Conservation (phyloP, 2,113 vertebrate species). For the Lethenteron camtschaticum region DNA sequence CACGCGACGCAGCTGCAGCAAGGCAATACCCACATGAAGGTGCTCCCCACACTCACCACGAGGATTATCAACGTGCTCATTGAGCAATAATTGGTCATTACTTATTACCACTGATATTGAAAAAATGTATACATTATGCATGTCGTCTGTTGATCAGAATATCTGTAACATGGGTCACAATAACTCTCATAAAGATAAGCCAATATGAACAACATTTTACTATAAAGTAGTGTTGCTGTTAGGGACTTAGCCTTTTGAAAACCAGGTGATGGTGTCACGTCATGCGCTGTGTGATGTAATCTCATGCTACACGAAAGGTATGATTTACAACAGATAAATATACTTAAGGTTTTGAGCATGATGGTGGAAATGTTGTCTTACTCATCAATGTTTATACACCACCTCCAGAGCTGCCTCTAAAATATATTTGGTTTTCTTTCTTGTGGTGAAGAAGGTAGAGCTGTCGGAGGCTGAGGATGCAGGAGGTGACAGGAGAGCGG, state of each 20-base stretch:
- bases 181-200: no score
- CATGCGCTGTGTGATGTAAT: no score
- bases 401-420: not conserved
- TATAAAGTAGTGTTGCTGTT: no score
- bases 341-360: no score
- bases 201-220: no score
- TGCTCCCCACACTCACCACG: constrained; percentile 11
- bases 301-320: no score
- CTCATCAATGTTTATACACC: not conserved
- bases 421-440: constrained; percentile 9
- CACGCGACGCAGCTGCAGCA: constrained; percentile 26
- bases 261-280: no score
- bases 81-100: not conserved
- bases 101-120: not conserved
- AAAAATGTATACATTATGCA: not conserved
- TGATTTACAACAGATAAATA: no score
- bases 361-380: not conserved
- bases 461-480: constrained; percentile 14
- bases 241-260: no score
- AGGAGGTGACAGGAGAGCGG: constrained; percentile 18
- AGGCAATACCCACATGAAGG: constrained; percentile 31
- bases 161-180: no score
- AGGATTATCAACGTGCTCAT: not conserved
- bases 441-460: constrained; percentile 22
- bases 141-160: not conserved